A percentile compares a stretch with the other conserved stretches of the same genome.
Evolutionary conservation across 2,888 invertebrate genomes (phyloP).

Genomic region (Ischnura elegans): DNA sequence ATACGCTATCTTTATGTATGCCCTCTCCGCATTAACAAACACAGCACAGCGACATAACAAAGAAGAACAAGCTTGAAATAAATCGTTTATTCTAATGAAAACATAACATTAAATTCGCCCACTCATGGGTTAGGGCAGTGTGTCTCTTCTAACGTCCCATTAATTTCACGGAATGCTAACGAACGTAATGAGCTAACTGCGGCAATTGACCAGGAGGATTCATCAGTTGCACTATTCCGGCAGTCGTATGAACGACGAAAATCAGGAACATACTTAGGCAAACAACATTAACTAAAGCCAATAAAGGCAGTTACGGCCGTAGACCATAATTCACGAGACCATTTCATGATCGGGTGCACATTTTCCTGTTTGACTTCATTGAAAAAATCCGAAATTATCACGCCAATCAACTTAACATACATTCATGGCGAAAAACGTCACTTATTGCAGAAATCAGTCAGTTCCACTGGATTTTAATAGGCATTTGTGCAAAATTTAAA

Average conservation of each 20-base stretch:
- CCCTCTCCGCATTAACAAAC: background rate
- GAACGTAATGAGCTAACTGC: background rate
- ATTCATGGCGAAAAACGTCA: background rate
- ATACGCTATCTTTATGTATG: background rate
- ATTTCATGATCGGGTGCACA: background rate
- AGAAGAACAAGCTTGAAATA: too few relatives aligned
- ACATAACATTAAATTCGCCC: too few relatives aligned
- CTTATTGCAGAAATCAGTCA: background rate
- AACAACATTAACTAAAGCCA: background rate
- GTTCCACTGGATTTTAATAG: background rate
- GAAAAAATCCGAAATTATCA: background rate
- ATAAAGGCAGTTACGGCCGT: background rate
- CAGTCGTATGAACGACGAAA: background rate
- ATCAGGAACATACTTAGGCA: background rate
- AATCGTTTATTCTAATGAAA: too few relatives aligned
- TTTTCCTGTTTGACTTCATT: background rate
- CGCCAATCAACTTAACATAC: background rate
- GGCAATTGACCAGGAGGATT: background rate
- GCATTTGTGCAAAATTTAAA: background rate
- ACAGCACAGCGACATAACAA: background rate
- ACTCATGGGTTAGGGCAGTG: too few relatives aligned
- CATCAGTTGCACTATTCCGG: too few relatives aligned
- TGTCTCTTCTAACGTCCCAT: background rate
- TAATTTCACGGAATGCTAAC: background rate
- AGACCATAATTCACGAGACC: background rate